Evolutionary conservation across 1,140 invertebrate genomes (phyloP).

Genomic region (Dendroctonus valens): DNA sequence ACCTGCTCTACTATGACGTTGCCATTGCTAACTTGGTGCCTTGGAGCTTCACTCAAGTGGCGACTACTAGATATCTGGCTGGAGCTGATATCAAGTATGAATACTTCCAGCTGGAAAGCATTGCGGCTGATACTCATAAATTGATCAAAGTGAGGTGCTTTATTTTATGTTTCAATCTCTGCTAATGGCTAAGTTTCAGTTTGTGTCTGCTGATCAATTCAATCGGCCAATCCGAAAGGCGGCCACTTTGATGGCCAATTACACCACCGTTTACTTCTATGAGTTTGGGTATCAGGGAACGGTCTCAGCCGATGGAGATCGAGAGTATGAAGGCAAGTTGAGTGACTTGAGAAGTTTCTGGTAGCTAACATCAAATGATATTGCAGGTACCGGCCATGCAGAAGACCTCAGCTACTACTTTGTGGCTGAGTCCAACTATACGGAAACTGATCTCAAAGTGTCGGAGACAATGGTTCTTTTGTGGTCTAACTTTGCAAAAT

Average conservation of each 20-base stretch:
- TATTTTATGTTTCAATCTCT: background rate
- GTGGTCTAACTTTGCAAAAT: slow-evolving; percentile 13
- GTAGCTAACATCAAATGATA: background rate
- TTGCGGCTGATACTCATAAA: background rate
- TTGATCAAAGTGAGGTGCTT: slow-evolving; percentile 2
- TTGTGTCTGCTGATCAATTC: slow-evolving; percentile 10
- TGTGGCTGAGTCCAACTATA: background rate
- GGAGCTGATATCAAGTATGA: background rate
- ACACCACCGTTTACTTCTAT: slow-evolving; percentile 6
- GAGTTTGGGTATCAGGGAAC: slow-evolving; percentile 13
- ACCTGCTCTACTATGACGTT: slow-evolving; percentile 1
- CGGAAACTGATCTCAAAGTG: slow-evolving; percentile 1
- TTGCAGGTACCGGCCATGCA: slow-evolving; percentile 5
- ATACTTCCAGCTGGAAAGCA: background rate
- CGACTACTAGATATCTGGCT: background rate
- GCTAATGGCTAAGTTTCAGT: slow-evolving; percentile 3
- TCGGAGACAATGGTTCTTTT: slow-evolving; percentile 6
- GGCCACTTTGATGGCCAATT: slow-evolving; percentile 5
- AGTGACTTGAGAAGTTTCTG: background rate
- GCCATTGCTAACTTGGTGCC: background rate
- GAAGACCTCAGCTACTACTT: slow-evolving; percentile 5
- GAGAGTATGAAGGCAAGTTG: slow-evolving; percentile 3
- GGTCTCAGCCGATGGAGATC: background rate
- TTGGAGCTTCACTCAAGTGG: background rate
- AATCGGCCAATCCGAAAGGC: slow-evolving; percentile 7